Conservation (phyloP, 2,797 vertebrate species). For the Poliocrania exsul region DNA sequence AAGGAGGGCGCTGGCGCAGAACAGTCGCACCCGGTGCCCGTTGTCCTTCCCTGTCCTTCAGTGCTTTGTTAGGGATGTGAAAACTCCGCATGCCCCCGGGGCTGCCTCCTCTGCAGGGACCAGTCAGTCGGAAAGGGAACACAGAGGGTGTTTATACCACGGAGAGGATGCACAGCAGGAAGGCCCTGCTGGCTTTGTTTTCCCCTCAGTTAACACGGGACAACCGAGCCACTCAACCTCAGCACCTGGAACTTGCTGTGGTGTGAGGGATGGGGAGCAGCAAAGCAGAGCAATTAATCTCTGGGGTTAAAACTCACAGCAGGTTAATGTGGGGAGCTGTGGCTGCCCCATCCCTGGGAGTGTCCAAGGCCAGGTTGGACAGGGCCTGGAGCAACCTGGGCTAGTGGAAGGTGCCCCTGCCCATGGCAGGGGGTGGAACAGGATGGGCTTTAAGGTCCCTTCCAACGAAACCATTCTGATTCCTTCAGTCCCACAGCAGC, state of each 20-base stretch:
- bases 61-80: conserved; percentile 27
- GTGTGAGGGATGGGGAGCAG: not conserved
- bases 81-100: conserved; percentile 1
- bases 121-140: conserved; percentile 50
- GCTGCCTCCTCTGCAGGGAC: conserved; percentile 34
- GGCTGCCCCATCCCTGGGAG: not conserved
- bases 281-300: not conserved
- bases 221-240: not conserved
- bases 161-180: fast-evolving
- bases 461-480: not conserved
- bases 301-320: not conserved
- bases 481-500: not conserved
- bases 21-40: not conserved
- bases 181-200: not conserved
- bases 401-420: not conserved
- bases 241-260: not conserved
- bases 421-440: fast-evolving
- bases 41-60: conserved; percentile 61
- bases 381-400: not conserved
- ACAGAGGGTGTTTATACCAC: not conserved
- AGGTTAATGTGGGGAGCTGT: not conserved
- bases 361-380: not conserved
- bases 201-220: not conserved
- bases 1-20: conserved; percentile 34
- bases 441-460: not conserved